Conservation (phyloP, 2,888 invertebrate species). For the Coelogynopora nodosa region DNA sequence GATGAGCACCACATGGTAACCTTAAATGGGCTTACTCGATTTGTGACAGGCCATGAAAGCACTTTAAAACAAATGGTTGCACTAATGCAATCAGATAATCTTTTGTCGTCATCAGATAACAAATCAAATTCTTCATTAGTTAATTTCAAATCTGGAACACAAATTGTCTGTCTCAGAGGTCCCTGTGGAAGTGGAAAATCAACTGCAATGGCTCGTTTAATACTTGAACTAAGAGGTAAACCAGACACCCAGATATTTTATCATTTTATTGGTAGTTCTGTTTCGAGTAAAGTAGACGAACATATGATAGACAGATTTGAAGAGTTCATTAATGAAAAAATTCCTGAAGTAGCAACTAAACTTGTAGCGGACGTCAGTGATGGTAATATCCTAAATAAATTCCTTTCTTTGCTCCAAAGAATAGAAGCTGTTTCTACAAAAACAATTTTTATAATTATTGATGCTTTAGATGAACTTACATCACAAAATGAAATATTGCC, state of each 20-base stretch:
- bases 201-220: slow-evolving; percentile 53
- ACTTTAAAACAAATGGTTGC: not conserved
- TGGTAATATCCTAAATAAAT: not conserved
- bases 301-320: not conserved
- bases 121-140: not conserved
- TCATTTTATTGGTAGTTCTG: not conserved
- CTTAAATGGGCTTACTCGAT: not conserved
- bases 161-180: slow-evolving; percentile 18
- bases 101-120: not conserved
- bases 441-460: slow-evolving; percentile 50
- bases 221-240: not conserved
- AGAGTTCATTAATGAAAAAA: not conserved
- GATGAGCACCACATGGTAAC: not conserved
- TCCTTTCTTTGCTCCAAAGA: slow-evolving; percentile 36
- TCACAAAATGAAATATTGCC: not conserved
- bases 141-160: not conserved
- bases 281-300: not conserved
- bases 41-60: not conserved
- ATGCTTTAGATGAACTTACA: slow-evolving; percentile 50
- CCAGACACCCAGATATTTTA: not conserved
- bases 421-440: slow-evolving; percentile 15
- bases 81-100: not conserved
- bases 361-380: not conserved
- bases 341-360: not conserved
- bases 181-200: slow-evolving; percentile 57